Percentiles rank a stretch among this genome's conserved stretches.
Conservation (phyloP, 2,113 vertebrate species). For the Bucco capensis region DNA sequence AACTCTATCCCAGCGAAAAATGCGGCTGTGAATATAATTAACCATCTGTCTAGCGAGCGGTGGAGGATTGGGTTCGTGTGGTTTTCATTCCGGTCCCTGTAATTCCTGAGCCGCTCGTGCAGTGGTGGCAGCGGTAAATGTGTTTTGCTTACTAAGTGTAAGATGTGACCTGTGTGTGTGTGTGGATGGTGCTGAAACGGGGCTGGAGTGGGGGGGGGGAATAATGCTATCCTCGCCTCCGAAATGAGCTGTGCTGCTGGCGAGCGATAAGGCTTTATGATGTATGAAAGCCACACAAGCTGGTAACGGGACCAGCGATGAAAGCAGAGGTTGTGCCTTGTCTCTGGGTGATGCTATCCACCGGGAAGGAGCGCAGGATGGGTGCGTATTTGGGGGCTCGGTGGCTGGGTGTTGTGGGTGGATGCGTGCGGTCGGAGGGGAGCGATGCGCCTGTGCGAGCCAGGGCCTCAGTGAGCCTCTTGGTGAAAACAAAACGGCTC, state of each 20-base stretch:
- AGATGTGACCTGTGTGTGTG: slow-evolving; percentile 4
- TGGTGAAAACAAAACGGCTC: slow-evolving; percentile 24
- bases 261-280: neutral
- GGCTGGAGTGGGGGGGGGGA: neutral
- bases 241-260: neutral
- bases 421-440: neutral
- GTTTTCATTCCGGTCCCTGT: slow-evolving; percentile 56
- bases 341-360: neutral
- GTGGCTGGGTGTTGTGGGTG: neutral
- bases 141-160: slow-evolving; percentile 29
- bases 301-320: neutral
- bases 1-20: slow-evolving; percentile 74
- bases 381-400: neutral
- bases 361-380: neutral
- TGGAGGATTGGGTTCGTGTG: slow-evolving; percentile 60
- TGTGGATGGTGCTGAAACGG: neutral
- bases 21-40: slow-evolving; percentile 78
- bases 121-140: slow-evolving; percentile 21
- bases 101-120: slow-evolving; percentile 39
- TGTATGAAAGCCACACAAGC: neutral
- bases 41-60: slow-evolving; percentile 76
- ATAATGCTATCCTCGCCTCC: neutral
- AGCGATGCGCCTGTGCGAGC: slow-evolving; percentile 18
- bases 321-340: neutral
- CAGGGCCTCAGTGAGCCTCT: neutral